Evolutionary conservation across 2,113 vertebrate genomes (phyloP).

Genomic region (Eonycteris spelaea): DNA sequence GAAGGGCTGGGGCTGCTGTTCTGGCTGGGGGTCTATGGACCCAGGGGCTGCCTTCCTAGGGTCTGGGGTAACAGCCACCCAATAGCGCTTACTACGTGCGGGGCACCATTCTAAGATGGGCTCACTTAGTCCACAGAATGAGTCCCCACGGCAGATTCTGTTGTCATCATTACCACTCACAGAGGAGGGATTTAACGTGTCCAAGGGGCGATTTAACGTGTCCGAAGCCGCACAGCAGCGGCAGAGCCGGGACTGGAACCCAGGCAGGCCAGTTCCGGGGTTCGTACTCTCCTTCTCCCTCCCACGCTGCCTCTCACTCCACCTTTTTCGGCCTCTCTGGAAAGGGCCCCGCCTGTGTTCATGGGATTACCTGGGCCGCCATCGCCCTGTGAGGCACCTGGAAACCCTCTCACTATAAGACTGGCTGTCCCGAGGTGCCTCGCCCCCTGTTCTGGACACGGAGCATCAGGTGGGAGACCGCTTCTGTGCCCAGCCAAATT

Average conservation of each 20-base stretch:
- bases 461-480: background rate
- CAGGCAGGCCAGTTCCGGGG: background rate
- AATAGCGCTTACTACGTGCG: fast-evolving
- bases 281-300: fast-evolving
- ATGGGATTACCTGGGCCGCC: background rate
- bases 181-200: background rate
- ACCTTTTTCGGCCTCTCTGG: background rate
- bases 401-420: background rate
- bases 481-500: background rate
- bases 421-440: background rate
- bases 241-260: background rate
- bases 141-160: background rate
- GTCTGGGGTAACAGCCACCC: background rate
- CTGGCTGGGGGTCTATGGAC: background rate
- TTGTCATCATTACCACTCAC: background rate
- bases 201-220: background rate
- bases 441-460: background rate
- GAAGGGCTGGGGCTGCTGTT: background rate
- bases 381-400: background rate
- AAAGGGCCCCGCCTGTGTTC: background rate
- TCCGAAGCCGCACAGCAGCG: background rate
- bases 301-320: fast-evolving
- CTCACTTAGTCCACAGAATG: background rate
- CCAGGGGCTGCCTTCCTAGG: background rate
- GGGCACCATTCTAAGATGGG: background rate